Conservation (phyloP, 2,888 invertebrate genomes). For the Gari tellinella region DNA sequence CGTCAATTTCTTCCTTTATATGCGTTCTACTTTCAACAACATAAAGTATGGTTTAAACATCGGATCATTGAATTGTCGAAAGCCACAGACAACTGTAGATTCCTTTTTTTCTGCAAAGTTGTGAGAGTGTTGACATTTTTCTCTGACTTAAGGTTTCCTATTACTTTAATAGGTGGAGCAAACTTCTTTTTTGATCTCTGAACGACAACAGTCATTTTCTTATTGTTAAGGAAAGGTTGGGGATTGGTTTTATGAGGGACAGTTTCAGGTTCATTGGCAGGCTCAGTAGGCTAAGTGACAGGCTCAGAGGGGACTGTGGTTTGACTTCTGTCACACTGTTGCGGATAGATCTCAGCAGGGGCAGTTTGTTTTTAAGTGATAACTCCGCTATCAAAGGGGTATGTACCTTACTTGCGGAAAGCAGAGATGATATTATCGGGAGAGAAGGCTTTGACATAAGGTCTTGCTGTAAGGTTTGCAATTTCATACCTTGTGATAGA, state of each 20-base stretch:
- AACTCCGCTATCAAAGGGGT: slow-evolving; percentile 14
- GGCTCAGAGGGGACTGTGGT: neutral
- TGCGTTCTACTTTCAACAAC: no score
- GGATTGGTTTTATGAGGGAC: neutral
- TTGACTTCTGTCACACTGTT: no score
- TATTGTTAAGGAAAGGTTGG: slow-evolving; percentile 1
- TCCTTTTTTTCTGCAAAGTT: neutral
- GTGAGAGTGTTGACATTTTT: slow-evolving; percentile 10
- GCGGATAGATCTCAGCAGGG: slow-evolving; percentile 29
- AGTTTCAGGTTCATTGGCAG: neutral
- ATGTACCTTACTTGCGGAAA: slow-evolving; percentile 29
- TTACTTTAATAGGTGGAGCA: slow-evolving; percentile 17
- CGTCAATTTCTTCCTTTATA: no score
- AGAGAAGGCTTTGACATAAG: slow-evolving; percentile 28
- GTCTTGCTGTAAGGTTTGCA: slow-evolving; percentile 31
- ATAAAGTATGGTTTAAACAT: no score
- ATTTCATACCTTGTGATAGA: slow-evolving; percentile 32
- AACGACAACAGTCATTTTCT: slow-evolving; percentile 13
- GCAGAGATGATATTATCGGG: slow-evolving; percentile 22
- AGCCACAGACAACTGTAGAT: no score
- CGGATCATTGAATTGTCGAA: no score
- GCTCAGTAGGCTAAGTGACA: neutral
- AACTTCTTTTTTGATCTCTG: slow-evolving; percentile 21
- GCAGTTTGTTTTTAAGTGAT: slow-evolving; percentile 12
- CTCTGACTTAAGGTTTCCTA: slow-evolving; percentile 22